Evolutionary conservation across 2,113 vertebrate species (phyloP).

Genomic region (Meleagris gallopavo): DNA sequence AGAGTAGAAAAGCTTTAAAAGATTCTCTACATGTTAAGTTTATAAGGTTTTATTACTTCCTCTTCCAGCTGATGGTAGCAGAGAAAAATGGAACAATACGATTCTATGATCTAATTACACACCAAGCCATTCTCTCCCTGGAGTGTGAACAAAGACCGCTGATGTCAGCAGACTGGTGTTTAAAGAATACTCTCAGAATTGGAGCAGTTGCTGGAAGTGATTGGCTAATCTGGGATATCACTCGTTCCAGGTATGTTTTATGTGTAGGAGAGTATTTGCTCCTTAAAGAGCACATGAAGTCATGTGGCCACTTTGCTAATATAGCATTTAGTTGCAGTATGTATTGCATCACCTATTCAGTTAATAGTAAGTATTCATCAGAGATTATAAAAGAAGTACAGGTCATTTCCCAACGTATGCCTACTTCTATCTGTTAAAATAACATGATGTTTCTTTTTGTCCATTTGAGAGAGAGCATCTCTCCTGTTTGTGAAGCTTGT

Average conservation of each 20-base stretch:
- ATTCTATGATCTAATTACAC: constrained; percentile 92
- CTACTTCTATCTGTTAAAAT: background rate
- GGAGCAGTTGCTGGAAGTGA: constrained; percentile 94
- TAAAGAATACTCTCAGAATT: constrained; percentile 92
- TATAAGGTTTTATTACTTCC: background rate
- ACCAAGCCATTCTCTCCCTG: constrained; percentile 94
- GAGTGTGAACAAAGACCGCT: constrained; percentile 89
- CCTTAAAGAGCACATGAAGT: background rate
- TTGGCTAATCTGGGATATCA: constrained; percentile 97
- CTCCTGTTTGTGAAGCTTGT: background rate
- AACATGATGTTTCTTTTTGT: background rate
- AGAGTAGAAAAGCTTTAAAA: background rate
- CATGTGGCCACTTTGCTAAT: background rate
- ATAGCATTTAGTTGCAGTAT: background rate
- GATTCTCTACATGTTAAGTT: background rate
- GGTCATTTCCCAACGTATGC: background rate
- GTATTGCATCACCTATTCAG: background rate
- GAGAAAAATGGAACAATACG: constrained; percentile 94
- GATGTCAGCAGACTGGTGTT: constrained; percentile 96
- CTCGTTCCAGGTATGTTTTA: constrained; percentile 88
- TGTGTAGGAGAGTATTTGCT: background rate
- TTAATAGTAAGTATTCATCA: background rate
- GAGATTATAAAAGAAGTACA: background rate
- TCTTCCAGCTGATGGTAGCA: constrained; percentile 92
- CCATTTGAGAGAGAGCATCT: constrained; percentile 2